Conservation (phyloP, 2,888 invertebrate genomes). For the Synergus umbraculus region DNA sequence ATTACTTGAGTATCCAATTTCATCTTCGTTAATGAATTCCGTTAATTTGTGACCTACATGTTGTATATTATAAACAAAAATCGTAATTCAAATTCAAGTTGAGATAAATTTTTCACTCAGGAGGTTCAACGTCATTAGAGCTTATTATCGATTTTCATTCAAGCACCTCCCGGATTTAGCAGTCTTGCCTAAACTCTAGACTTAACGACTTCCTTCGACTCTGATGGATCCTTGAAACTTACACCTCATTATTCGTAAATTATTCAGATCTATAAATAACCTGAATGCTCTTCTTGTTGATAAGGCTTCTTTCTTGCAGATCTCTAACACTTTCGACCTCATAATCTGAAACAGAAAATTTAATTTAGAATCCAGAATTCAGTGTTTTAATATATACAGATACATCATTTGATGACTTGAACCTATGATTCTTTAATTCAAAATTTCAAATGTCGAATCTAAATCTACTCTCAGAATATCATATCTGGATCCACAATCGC, state of each 20-base stretch:
- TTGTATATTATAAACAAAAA: too few species aligned
- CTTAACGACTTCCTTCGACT: background rate
- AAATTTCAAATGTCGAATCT: background rate
- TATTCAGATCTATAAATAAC: conserved; percentile 9
- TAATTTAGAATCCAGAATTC: background rate
- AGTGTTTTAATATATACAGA: background rate
- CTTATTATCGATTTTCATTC: conserved; percentile 31
- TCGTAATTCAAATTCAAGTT: conserved; percentile 1
- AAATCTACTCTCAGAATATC: background rate
- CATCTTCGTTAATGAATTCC: background rate
- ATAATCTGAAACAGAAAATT: background rate
- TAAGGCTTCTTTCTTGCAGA: background rate
- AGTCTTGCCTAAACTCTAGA: background rate
- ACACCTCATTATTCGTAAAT: conserved; percentile 2
- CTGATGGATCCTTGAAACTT: background rate
- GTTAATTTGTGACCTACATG: conserved; percentile 6
- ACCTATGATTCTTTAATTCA: too few species aligned
- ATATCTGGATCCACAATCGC: background rate
- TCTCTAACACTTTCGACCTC: background rate
- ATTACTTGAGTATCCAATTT: background rate
- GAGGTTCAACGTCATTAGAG: conserved; percentile 15
- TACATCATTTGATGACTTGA: too few species aligned
- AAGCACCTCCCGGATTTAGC: background rate
- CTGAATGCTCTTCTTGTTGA: background rate
- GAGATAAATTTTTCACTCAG: conserved; percentile 9